Conservation (phyloP, 2,113 vertebrate genomes). For the Oncorhynchus nerka region DNA sequence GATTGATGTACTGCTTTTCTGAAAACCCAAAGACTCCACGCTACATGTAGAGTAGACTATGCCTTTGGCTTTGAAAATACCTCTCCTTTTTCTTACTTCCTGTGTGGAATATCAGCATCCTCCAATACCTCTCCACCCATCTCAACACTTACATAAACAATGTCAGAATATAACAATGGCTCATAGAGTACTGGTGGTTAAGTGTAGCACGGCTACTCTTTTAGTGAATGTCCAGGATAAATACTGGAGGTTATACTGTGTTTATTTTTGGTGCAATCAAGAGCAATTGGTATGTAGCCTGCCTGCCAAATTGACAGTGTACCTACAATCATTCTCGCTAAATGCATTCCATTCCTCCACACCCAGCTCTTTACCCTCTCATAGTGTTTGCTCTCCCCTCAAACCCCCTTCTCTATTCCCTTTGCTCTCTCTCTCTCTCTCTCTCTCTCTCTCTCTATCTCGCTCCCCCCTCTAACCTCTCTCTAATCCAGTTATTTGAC, state of each 20-base stretch:
- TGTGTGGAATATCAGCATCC: slow-evolving; percentile 63
- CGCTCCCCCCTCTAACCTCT: not conserved
- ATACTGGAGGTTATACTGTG: slow-evolving; percentile 9
- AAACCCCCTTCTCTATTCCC: not conserved
- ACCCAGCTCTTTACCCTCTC: slow-evolving; percentile 29
- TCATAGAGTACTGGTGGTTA: not conserved
- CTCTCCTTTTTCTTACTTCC: slow-evolving; percentile 55
- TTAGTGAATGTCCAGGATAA: slow-evolving; percentile 12
- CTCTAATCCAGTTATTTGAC: slow-evolving; percentile 1
- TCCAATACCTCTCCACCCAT: slow-evolving; percentile 22
- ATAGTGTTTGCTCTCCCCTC: slow-evolving; percentile 43
- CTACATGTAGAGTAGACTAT: slow-evolving; percentile 2
- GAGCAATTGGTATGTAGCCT: slow-evolving; percentile 23
- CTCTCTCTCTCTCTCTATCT: not conserved
- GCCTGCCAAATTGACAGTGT: slow-evolving; percentile 35
- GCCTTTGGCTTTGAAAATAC: slow-evolving; percentile 13
- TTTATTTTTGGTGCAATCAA: slow-evolving; percentile 30
- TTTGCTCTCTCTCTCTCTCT: not conserved
- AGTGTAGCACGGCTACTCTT: not conserved
- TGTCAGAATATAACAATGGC: not conserved
- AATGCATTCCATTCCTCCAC: slow-evolving; percentile 52
- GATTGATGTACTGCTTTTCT: too few species aligned
- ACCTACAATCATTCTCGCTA: slow-evolving; percentile 31
- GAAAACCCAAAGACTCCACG: not conserved
- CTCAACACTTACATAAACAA: slow-evolving; percentile 23